A percentile compares a stretch with the other conserved stretches of the same genome.
Evolutionary conservation across 2,888 invertebrate species (phyloP).

Genomic region (Pharmacophagus antenor): DNA sequence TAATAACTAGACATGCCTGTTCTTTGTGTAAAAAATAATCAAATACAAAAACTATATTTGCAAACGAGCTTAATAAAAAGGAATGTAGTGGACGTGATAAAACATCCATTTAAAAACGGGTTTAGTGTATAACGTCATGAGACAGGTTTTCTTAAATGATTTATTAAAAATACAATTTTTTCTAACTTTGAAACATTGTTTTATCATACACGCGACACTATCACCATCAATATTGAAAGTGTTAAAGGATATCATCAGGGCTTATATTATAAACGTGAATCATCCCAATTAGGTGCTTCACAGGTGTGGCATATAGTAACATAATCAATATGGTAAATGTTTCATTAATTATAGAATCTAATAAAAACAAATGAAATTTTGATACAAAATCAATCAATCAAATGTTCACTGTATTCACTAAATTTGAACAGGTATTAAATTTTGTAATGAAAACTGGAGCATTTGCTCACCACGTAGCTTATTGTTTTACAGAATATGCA

Average conservation of each 20-base stretch:
- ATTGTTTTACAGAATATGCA: too few relatives aligned
- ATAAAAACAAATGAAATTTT: too few relatives aligned
- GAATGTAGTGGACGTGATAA: constrained; percentile 6
- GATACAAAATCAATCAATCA: too few relatives aligned
- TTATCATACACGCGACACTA: neutral
- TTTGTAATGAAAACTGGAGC: too few relatives aligned
- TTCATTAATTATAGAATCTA: too few relatives aligned
- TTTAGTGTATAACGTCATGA: constrained; percentile 17
- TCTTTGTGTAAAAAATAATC: neutral
- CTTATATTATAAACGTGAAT: too few relatives aligned
- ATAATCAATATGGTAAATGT: neutral
- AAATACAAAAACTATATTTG: constrained; percentile 3
- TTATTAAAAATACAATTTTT: constrained; percentile 1
- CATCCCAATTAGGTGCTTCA: neutral
- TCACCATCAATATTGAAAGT: too few relatives aligned
- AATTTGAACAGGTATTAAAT: too few relatives aligned
- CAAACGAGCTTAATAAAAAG: constrained; percentile 8
- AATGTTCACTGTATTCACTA: too few relatives aligned
- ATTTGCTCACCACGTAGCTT: too few relatives aligned
- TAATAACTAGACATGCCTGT: constrained; percentile 1
- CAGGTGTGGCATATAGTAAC: neutral
- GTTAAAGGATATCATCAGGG: too few relatives aligned
- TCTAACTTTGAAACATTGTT: neutral
- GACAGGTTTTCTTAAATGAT: constrained; percentile 14
- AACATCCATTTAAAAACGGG: constrained; percentile 5